Conservation (phyloP, 2,113 vertebrate species). For the Gopherus evgoodei region DNA sequence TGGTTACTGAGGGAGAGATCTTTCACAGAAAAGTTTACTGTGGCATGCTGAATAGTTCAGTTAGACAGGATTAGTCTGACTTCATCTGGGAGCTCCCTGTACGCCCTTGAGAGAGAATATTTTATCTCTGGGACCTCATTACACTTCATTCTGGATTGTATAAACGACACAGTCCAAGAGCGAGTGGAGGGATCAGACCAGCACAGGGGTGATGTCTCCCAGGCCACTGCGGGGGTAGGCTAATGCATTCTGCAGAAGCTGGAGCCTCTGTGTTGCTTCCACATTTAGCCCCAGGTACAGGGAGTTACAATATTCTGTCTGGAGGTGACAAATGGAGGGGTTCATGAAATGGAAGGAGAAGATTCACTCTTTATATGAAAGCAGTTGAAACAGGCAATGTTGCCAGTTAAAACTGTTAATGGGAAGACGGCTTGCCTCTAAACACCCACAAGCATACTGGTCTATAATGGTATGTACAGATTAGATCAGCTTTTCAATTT, state of each 20-base stretch:
- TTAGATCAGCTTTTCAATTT: not conserved
- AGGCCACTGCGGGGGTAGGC: not conserved
- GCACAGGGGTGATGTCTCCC: not conserved
- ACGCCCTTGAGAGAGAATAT: not conserved
- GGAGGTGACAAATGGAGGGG: not conserved
- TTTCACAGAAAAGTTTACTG: not conserved
- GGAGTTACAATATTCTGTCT: not conserved
- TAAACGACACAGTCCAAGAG: not conserved
- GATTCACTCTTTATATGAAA: not conserved
- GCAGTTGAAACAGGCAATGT: not conserved
- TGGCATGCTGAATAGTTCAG: not conserved
- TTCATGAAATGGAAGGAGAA: not conserved
- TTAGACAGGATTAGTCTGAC: not conserved
- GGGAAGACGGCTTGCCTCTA: not conserved
- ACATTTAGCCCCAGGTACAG: not conserved
- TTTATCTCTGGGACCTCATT: not conserved
- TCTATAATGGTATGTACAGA: not conserved
- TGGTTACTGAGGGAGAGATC: not conserved
- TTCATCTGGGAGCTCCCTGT: not conserved
- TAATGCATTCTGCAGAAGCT: not conserved
- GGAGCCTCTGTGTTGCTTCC: not conserved
- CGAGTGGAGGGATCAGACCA: not conserved
- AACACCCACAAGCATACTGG: not conserved
- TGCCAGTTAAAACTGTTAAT: not conserved
- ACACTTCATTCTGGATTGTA: not conserved